Base-by-base conservation (phyloP, 1,140 invertebrate species). In the Philotrypesis tridentata region DNA sequence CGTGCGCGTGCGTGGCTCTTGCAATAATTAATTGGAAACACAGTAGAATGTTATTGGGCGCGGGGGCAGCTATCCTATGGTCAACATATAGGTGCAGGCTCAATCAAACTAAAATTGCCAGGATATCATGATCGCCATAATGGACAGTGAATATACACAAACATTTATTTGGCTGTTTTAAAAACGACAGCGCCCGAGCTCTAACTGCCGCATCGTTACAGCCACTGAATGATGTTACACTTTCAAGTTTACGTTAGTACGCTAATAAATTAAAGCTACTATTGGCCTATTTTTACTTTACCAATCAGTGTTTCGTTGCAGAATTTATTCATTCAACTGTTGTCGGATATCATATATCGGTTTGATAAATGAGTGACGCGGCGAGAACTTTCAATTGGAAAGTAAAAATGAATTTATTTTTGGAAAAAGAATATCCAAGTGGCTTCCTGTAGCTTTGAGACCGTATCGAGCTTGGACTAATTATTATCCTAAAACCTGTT, bases 1-100 rank as follows among this genome's bases (percentile, higher is more conserved):
- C 55, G 29, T 9, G 43, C 43, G n/a, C n/a, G n/a, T n/a, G n/a
- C n/a, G 78, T 21, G 61, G 9, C 55, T 74, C 71, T 80, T 72
- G 77, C 82, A 83, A 83, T 80, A 80, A 83, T 83, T 83, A 80
- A 83, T 83, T 83, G 82, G 73, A 83, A 83, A 80, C 63, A 83
- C 55, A 80, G 55, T 40, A 70, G 27, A 70, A 76, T 76, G 74
- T 76, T 61, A 76, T 65, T 76, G 60, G 14, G 1, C 60, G 74
- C 5, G 79, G 55, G 61, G 48, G 63, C 70, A 17, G 63, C 21
- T 8, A 14, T 33, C 70, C 68, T n/a, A 78, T 55, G 55, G 48
- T 82, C 48, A 63, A 78, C 61, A 82, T 73, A 73, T 78, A 63
- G 43, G 33, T 80, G n/a, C n/a, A n/a, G 63, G 75, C 72, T 61